Base-by-base conservation (phyloP, 92 coral and sea anemone species). In the Porites lobata region DNA sequence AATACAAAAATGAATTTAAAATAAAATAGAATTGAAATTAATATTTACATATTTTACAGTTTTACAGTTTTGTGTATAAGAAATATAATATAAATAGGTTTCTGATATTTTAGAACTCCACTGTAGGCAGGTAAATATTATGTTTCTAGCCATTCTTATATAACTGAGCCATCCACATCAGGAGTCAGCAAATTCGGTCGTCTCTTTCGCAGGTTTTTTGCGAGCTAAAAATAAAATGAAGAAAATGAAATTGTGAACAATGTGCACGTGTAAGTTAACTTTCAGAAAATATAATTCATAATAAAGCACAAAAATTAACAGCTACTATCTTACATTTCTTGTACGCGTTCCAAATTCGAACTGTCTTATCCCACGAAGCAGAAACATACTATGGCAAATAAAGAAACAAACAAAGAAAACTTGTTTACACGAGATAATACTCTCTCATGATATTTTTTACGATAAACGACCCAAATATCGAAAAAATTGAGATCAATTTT, bases 281-380 rank as follows among this genome's bases (percentile, higher is more conserved):
- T 21, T n/a, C 72, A 19, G 12, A 22, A 66, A 19, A 26, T 50
- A 52, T 18, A 32, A 32, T 32, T 32, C 4, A 32, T 4, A 32
- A 32, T 32, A 32, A 32, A 32, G 4, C 19, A 5, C 65, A 65
- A n/a, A 63, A 8, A 62, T 2, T 14, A 9, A n/a, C 6, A 20
- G 26, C 19, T 7, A 6, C 2, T 7, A 5, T 86, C 99, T 95
- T 78, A 96, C 99, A 91, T 63, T 95, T 96, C 69, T 96, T 95
- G 75, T 90, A 95, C 6, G 99, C 99, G 65, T 96, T 96, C 99
- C 99, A 96, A 85, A 96, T 95, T 54, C 98, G 92, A 75, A 96
- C 94, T 12, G 99, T 96, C 13, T 92, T 93, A 88, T 96, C 99
- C 99, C 98, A 95, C 12, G 99, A 96, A 5, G 99, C 98, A 9